These are phyloP conservation scores for Euspilapteryx auroguttella DNA, from an alignment of 2,888 invertebrate genomes.

Conservation along the genomic window DNA sequence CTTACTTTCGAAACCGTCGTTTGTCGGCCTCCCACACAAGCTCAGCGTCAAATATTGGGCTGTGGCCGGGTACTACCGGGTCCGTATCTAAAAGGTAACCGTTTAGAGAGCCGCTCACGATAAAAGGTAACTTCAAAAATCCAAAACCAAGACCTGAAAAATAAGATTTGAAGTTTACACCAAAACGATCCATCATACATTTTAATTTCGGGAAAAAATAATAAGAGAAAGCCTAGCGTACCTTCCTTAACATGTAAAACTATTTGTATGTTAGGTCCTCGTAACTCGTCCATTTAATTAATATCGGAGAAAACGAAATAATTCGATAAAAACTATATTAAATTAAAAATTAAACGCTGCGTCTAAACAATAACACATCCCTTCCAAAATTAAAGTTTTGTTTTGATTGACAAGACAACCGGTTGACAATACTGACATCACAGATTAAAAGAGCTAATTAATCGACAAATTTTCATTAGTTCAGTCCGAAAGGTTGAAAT, in stretches of 20 bases:
- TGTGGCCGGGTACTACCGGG: slow-evolving; percentile 55
- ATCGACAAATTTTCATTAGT: too few relatives aligned
- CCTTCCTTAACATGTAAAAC: slow-evolving; percentile 70
- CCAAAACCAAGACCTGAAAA: slow-evolving; percentile 62
- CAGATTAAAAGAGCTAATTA: too few relatives aligned
- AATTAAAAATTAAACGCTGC: background rate
- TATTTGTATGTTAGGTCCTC: slow-evolving; percentile 65
- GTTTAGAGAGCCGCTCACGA: slow-evolving; percentile 65
- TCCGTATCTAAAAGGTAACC: slow-evolving; percentile 71
- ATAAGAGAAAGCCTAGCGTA: too few relatives aligned
- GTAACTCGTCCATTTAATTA: slow-evolving; percentile 63
- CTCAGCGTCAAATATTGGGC: slow-evolving; percentile 70
- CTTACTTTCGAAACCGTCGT: slow-evolving; percentile 66
- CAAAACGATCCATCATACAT: too few relatives aligned
- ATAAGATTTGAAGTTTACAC: too few relatives aligned
- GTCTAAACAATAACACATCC: too few relatives aligned
- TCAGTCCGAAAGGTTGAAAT: too few relatives aligned
- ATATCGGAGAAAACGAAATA: background rate
- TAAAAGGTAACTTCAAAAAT: slow-evolving; percentile 51
- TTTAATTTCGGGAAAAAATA: too few relatives aligned
- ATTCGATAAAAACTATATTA: background rate
- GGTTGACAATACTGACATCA: slow-evolving; percentile 6
- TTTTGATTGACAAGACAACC: too few relatives aligned
- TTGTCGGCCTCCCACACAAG: slow-evolving; percentile 80
- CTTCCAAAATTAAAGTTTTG: slow-evolving; percentile 22